Evolutionary conservation across 2,888 invertebrate genomes (phyloP), one percentile per base, ranked within the genome.

Genomic region (Drosophila tanythrix): DNA sequence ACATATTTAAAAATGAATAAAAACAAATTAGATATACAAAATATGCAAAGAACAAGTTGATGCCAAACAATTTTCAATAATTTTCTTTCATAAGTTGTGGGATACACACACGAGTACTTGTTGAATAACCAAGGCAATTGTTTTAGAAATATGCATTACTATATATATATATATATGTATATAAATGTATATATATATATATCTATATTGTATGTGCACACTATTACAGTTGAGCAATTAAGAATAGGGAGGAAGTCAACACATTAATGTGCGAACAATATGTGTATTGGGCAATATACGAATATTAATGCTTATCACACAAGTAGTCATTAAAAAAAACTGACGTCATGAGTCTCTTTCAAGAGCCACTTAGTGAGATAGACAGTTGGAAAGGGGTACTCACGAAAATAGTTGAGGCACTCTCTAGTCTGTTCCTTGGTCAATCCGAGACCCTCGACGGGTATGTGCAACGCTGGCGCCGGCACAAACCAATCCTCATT

Each of bases 401-500:
- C 94, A 99, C 98, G 96, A 94, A 99, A 99, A 94, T 99, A 99
- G 95, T 98, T 98, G 90, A 99, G 96, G 67, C 98, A 98, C 94
- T 98, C 98, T 93, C 98, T 96, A 94, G 98, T 97, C 94, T 98
- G 98, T 93, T 98, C 98, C 94, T 97, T 97, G 67, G 98, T 97
- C 81, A 99, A 94, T 90, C 96, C 96, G 89, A 96, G 94, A 90
- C 97, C 97, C 83, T 95, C 95, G 91, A 96, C 95, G 82, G 95
- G 95, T 84, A 96, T 94, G 82, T 96, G 95, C 81, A 98, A 94
- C 76, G 97, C 97, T 77, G 98, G 98, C 75, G 97, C 96, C 64
- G 98, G 98, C 89, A 98, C 97, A 93, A 96, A 98, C 98, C 98
- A 98, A 94, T 98, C 98, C 82, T 93, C 92, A 81, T 93, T 93